Conservation (phyloP, 2,113 vertebrate species). For the Halichoerus grypus region DNA sequence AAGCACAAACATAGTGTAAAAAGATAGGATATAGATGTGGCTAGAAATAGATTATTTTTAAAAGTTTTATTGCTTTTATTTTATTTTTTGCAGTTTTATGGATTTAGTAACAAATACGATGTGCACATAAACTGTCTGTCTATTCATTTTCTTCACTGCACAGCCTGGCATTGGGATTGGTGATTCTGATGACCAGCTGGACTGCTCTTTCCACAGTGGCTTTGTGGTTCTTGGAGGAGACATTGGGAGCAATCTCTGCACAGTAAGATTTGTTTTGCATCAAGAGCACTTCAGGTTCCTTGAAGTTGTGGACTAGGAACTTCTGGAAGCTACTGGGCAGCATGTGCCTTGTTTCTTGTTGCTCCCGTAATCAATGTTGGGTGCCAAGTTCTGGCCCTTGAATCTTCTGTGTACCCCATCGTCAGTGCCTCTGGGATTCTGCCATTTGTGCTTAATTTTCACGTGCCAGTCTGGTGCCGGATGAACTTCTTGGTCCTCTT, state of each 20-base stretch:
- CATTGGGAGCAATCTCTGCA: not conserved
- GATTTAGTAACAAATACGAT: not conserved
- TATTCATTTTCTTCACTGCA: not conserved
- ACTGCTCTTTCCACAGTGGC: not conserved
- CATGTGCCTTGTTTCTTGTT: not conserved
- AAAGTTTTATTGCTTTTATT: not conserved
- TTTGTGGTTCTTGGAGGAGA: not conserved
- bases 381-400: not conserved
- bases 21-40: not conserved
- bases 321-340: not conserved
- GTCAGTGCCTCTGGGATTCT: not conserved
- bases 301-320: not conserved
- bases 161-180: not conserved
- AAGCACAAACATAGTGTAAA: not conserved
- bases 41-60: not conserved
- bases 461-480: not conserved
- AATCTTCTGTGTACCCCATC: not conserved
- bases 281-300: not conserved
- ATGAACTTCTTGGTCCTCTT: constrained; percentile 1
- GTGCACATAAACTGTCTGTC: not conserved
- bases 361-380: not conserved
- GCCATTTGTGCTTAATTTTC: not conserved
- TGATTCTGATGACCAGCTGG: not conserved
- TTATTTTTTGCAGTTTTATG: not conserved
- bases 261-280: not conserved